Evolutionary conservation across 2,888 invertebrate genomes (phyloP).

Genomic region (Apotomis betuletana): DNA sequence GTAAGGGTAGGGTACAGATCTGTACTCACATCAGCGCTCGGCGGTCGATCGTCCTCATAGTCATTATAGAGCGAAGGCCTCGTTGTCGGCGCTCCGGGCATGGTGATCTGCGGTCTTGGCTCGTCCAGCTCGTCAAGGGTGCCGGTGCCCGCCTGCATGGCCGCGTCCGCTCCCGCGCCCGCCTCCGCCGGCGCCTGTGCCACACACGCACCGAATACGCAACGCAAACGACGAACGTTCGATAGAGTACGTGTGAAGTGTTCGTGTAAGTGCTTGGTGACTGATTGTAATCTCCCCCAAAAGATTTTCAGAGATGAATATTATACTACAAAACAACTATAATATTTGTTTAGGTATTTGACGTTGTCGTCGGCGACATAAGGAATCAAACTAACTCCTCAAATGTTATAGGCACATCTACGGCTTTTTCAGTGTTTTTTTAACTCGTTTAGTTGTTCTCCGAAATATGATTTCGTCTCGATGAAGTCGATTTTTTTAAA

Average conservation of each 20-base stretch:
- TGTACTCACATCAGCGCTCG: conserved; percentile 53
- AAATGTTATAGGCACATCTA: too few species aligned
- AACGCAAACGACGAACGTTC: conserved; percentile 35
- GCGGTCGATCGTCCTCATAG: conserved; percentile 59
- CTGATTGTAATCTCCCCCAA: conserved; percentile 8
- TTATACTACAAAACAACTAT: too few species aligned
- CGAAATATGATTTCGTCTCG: too few species aligned
- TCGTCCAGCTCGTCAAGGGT: conserved; percentile 45
- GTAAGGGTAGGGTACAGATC: too few species aligned
- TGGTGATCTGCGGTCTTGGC: conserved; percentile 66
- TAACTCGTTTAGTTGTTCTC: too few species aligned
- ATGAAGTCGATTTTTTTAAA: too few species aligned
- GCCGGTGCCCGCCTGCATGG: conserved; percentile 33
- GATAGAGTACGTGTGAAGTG: conserved; percentile 34
- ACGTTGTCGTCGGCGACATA: too few species aligned
- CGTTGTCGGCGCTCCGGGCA: conserved; percentile 63
- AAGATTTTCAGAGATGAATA: too few species aligned
- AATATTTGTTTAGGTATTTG: too few species aligned
- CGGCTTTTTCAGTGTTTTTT: too few species aligned
- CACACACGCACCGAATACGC: conserved; percentile 40
- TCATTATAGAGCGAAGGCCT: conserved; percentile 48
- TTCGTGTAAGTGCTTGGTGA: conserved; percentile 21
- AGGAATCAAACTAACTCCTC: too few species aligned
- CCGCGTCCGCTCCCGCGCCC: conserved; percentile 36
- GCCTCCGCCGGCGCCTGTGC: conserved; percentile 39